Percentiles rank a stretch among this genome's conserved stretches.
Evolutionary conservation across 1,140 invertebrate genomes (phyloP).

Genomic region (Eriocheir sinensis): DNA sequence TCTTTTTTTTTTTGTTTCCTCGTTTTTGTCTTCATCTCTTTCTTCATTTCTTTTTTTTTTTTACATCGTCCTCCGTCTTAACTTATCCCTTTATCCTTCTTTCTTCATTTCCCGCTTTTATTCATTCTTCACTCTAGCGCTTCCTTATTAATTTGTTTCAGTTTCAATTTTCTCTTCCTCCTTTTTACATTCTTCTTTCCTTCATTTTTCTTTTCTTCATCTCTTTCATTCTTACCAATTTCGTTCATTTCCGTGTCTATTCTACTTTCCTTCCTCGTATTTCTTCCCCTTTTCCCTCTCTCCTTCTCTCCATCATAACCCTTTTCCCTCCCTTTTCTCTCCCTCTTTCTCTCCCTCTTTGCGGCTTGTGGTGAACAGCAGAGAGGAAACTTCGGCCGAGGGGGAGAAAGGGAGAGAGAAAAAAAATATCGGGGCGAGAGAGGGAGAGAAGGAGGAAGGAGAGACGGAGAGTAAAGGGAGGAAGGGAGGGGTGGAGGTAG

Average conservation of each 20-base stretch:
- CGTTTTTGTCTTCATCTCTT: too few species aligned
- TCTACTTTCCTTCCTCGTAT: not conserved
- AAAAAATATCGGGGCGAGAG: too few species aligned
- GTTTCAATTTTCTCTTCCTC: not conserved
- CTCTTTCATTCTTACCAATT: not conserved
- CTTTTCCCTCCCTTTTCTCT: conserved; percentile 35
- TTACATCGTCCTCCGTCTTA: too few species aligned
- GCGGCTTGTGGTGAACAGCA: not conserved
- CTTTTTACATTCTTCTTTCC: not conserved
- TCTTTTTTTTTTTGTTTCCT: too few species aligned
- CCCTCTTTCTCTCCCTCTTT: not conserved
- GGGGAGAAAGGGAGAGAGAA: conserved; percentile 14
- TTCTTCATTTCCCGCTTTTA: too few species aligned
- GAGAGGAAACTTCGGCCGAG: not conserved
- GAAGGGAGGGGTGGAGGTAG: not conserved
- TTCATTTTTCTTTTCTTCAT: not conserved
- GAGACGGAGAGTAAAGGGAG: not conserved
- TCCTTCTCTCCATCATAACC: conserved; percentile 12
- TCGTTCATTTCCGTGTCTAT: not conserved
- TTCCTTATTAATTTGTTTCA: not conserved
- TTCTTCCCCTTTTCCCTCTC: conserved; percentile 29
- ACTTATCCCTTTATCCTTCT: too few species aligned
- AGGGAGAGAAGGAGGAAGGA: not conserved
- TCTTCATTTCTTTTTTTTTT: too few species aligned
- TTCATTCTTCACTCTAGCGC: too few species aligned